phyloP scores from a whole-genome alignment of 1,140 invertebrate species.

The Brachionus paranguensis region DNA sequence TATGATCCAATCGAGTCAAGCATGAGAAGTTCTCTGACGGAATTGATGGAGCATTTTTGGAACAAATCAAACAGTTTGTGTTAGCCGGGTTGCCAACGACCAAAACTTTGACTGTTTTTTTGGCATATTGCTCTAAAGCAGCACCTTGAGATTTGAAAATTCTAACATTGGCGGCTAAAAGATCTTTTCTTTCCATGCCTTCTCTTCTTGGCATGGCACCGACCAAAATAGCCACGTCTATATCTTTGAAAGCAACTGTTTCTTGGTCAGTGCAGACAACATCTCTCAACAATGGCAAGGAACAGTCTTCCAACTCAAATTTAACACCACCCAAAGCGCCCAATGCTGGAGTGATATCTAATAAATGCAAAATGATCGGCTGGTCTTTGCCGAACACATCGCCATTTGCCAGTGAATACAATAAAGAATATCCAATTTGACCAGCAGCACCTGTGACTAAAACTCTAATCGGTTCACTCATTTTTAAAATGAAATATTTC shows the following conservation, averaged over 20 bases:
- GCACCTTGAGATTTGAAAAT: constrained; percentile 92
- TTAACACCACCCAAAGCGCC: constrained; percentile 87
- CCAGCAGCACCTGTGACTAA: constrained; percentile 90
- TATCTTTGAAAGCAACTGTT: constrained; percentile 83
- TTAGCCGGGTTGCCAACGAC: constrained; percentile 99
- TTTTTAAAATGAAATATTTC: background rate
- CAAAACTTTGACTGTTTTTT: constrained; percentile 87
- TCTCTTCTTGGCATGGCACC: constrained; percentile 96
- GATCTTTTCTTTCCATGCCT: constrained; percentile 97
- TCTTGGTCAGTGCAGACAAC: constrained; percentile 81
- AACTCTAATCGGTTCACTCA: constrained; percentile 63
- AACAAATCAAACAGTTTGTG: constrained; percentile 93
- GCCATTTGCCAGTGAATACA: constrained; percentile 87
- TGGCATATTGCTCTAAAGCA: constrained; percentile 83
- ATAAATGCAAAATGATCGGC: constrained; percentile 76
- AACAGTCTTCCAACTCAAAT: constrained; percentile 93
- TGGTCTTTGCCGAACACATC: constrained; percentile 89
- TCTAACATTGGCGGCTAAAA: constrained; percentile 89
- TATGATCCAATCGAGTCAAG: constrained; percentile 96
- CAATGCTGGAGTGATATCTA: constrained; percentile 94
- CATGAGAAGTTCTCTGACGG: constrained; percentile 93
- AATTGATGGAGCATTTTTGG: constrained; percentile 84
- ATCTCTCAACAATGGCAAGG: constrained; percentile 67
- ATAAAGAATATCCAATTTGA: constrained; percentile 93
- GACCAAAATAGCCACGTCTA: constrained; percentile 93